Conservation (phyloP, 2,888 invertebrate genomes). For the Ypsolopha scabrella region DNA sequence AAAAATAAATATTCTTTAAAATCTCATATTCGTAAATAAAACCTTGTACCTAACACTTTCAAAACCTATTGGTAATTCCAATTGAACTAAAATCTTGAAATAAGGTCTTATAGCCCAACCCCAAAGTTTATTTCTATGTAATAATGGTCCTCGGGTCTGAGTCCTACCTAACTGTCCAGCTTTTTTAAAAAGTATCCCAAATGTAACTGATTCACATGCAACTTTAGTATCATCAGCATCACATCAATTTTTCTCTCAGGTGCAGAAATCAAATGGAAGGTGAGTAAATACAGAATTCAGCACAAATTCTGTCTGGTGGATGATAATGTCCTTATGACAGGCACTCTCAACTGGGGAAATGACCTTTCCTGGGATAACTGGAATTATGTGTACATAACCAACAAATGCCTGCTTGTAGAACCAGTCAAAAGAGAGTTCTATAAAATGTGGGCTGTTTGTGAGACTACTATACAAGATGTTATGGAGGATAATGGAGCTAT, state of each 20-base stretch:
- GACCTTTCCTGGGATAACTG: conserved; percentile 77
- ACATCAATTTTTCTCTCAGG: conserved; percentile 44
- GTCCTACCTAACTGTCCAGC: no score
- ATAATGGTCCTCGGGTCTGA: no score
- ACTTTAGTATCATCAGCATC: no score
- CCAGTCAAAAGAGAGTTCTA: conserved; percentile 72
- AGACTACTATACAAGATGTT: not conserved
- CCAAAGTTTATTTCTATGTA: no score
- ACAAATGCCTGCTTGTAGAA: conserved; percentile 62
- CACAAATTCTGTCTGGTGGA: conserved; percentile 84
- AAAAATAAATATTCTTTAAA: no score
- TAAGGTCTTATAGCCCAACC: no score
- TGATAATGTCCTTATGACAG: conserved; percentile 71
- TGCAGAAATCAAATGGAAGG: conserved; percentile 64
- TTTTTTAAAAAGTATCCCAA: no score
- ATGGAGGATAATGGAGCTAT: not conserved
- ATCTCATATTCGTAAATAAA: no score
- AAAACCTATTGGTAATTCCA: no score
- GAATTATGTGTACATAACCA: conserved; percentile 78
- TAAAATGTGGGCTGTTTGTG: conserved; percentile 62
- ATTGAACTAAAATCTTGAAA: no score
- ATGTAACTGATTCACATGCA: no score
- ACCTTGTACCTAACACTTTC: no score
- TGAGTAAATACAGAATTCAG: conserved; percentile 72
- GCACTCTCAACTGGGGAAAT: conserved; percentile 83